These are phyloP conservation scores for Cephalopachus bancanus DNA, from an alignment of 2,797 vertebrate genomes.

Conservation along the genomic window DNA sequence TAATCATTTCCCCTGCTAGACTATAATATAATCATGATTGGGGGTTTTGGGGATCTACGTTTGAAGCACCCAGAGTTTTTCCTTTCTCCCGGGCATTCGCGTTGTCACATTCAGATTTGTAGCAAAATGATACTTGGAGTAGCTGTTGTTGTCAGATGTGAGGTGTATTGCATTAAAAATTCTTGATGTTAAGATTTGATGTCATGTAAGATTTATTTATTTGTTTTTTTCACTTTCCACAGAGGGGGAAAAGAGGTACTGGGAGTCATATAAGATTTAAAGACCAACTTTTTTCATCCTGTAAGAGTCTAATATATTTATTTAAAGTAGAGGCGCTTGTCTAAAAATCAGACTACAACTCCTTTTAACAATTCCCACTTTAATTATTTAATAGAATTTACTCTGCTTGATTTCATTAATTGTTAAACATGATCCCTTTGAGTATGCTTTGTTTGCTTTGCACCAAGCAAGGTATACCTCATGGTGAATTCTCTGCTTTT, in stretches of 20 bases:
- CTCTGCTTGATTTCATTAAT: slow-evolving; percentile 6
- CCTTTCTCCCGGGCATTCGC: background rate
- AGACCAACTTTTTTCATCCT: background rate
- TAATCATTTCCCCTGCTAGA: background rate
- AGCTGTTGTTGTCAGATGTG: background rate
- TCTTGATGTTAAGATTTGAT: background rate
- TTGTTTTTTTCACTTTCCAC: too few species aligned
- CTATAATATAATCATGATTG: background rate
- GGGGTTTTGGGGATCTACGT: background rate
- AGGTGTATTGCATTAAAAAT: slow-evolving; percentile 8
- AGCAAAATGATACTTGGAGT: slow-evolving; percentile 27
- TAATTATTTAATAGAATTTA: slow-evolving; percentile 33
- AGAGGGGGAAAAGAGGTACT: too few species aligned
- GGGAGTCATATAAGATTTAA: slow-evolving; percentile 9
- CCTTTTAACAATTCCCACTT: background rate
- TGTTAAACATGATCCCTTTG: slow-evolving; percentile 33
- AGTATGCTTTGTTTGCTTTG: slow-evolving; percentile 4
- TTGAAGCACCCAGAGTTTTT: background rate
- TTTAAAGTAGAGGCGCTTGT: background rate
- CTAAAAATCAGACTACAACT: background rate
- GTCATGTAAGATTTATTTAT: background rate
- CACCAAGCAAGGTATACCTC: background rate
- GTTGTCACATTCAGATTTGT: background rate
- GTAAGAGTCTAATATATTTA: slow-evolving; percentile 27
- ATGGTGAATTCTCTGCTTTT: slow-evolving; percentile 8